phyloP scores from a whole-genome alignment of 2,797 vertebrate species.

The Netta rufina region DNA sequence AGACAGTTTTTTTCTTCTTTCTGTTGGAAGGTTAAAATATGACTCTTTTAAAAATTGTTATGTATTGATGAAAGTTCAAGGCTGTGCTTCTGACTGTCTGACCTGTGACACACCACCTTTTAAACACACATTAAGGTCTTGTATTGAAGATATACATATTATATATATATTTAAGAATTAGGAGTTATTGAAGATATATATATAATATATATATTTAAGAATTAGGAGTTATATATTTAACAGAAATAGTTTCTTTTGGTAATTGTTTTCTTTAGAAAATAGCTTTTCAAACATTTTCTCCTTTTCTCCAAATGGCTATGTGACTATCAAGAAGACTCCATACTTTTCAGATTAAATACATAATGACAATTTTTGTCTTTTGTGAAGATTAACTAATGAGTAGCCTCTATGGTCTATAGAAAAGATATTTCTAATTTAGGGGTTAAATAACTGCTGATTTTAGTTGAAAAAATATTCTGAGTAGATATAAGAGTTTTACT shows the following conservation, averaged over 20 bases:
- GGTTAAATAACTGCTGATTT: background rate
- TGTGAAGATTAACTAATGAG: background rate
- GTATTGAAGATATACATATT: background rate
- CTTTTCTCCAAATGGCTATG: background rate
- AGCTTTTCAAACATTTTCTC: background rate
- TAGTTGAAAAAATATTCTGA: background rate
- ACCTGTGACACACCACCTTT: background rate
- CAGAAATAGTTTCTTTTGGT: background rate
- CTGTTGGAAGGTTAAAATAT: background rate
- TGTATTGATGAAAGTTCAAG: background rate
- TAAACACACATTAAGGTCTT: background rate
- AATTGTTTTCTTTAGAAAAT: background rate
- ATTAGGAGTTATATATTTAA: background rate
- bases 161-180: too few species aligned
- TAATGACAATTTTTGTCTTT: background rate
- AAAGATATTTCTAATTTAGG: background rate
- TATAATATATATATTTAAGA: too few species aligned
- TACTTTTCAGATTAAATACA: background rate
- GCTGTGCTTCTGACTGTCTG: background rate
- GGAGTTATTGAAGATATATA: background rate
- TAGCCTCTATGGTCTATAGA: background rate
- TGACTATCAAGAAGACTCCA: background rate
- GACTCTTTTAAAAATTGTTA: background rate
- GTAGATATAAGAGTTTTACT: background rate
- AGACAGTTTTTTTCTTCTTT: background rate